Evolutionary conservation across 2,797 vertebrate genomes (phyloP), one percentile per base, ranked within the genome.

Genomic region (Setipinna tenuifilis): DNA sequence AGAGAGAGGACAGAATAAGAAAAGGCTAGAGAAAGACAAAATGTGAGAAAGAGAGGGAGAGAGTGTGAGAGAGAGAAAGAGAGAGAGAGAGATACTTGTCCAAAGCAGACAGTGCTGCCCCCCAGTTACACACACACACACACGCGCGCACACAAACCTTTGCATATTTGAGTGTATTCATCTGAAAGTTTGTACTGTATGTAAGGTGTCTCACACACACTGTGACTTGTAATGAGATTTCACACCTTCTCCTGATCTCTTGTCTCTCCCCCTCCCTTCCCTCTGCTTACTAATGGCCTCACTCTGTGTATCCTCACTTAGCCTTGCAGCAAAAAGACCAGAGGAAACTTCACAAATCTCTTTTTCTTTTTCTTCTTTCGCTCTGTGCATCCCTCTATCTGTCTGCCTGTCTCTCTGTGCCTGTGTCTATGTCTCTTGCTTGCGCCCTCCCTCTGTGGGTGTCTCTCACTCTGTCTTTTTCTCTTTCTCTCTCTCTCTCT

Each of bases 381-480:
- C 14, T 84, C 50, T 75, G 25, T 82, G 28, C 25, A 54, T n/a
- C 28, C 35, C 17, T 71, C 25, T 31, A 2, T 71, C 65, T 71
- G 25, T 71, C 25, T 71, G 3, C 35, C 28, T 41, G 0, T 71
- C 28, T 41, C 16, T 75, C 68, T 75, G 23, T 71, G 2, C 4
- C 3, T 71, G 4, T 48, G 23, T 71, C 25, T 71, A 48, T 35
- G 10, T 71, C 25, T 71, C 12, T 11, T 3, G 10, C 65, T 31
- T 25, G 3, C 46, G 3, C 46, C 10, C 50, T 54, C 50, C 9
- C 14, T 54, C 50, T 54, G 2, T 54, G 7, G 25, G 23, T 17
- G 1, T 71, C 46, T 48, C 65, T 71, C 25, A 71, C 65, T 85
- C 82, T 75, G 81, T 80, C 23, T 78, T 68, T 84, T 71, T 84